Evolutionary conservation across 2,113 vertebrate species (phyloP).

Genomic region (Corapipo altera): DNA sequence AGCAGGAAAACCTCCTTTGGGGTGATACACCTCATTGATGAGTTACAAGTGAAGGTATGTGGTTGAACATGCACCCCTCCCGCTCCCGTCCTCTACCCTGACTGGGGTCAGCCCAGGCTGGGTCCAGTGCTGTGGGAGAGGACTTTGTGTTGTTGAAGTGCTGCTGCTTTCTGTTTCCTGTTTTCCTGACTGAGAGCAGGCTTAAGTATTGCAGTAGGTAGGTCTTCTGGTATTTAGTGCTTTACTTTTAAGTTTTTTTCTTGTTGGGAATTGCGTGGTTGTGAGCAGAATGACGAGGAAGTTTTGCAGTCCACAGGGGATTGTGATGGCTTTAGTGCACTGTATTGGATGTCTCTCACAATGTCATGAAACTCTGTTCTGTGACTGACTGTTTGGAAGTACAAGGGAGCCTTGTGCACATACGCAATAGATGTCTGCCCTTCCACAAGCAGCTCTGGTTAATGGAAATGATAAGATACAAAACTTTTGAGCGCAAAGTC

Average conservation of each 20-base stretch:
- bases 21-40: not conserved
- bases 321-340: not conserved
- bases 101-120: not conserved
- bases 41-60: not conserved
- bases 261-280: not conserved
- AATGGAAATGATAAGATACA: not conserved
- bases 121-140: not conserved
- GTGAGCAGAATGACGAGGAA: not conserved
- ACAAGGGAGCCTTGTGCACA: not conserved
- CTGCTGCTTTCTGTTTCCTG: not conserved
- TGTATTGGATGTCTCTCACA: not conserved
- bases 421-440: not conserved
- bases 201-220: not conserved
- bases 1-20: not conserved
- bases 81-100: rapidly evolving
- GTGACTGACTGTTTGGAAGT: not conserved
- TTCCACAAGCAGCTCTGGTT: not conserved
- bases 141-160: not conserved
- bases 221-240: not conserved
- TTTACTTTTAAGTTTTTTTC: not conserved
- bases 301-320: not conserved
- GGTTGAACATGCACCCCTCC: not conserved
- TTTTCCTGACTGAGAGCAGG: not conserved
- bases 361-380: not conserved
- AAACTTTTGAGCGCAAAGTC: not conserved